Evolutionary conservation across 2,888 invertebrate genomes (phyloP).

Genomic region (Dysmachus trigonus): DNA sequence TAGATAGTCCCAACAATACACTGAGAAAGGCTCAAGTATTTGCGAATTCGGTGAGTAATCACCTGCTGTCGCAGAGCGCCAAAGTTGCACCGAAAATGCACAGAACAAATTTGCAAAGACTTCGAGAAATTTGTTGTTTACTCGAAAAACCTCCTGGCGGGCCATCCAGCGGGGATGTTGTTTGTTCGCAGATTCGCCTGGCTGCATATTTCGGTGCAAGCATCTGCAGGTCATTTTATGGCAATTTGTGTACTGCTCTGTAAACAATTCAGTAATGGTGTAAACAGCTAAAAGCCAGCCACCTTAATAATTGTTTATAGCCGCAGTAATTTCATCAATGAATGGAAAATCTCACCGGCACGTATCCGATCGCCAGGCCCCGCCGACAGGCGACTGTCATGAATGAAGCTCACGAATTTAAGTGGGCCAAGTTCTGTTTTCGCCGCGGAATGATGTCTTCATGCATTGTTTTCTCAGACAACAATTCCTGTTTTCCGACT

Average conservation of each 20-base stretch:
- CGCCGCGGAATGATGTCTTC: slow-evolving; percentile 38
- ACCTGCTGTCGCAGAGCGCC: background rate
- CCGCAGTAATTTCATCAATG: slow-evolving; percentile 42
- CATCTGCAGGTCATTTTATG: slow-evolving; percentile 47
- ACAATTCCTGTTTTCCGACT: slow-evolving; percentile 61
- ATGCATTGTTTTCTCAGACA: slow-evolving; percentile 60
- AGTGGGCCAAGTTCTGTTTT: slow-evolving; percentile 36
- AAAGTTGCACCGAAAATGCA: background rate
- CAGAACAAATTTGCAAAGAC: background rate
- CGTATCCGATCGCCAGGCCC: background rate
- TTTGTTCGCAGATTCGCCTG: slow-evolving; percentile 11
- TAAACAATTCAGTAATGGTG: slow-evolving; percentile 47
- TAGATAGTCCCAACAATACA: background rate
- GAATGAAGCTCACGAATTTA: slow-evolving; percentile 17
- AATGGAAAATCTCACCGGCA: slow-evolving; percentile 41
- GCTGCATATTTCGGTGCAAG: slow-evolving; percentile 44
- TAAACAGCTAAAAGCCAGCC: slow-evolving; percentile 45
- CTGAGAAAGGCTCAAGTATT: background rate
- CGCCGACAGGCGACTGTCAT: slow-evolving; percentile 10
- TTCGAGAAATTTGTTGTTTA: slow-evolving; percentile 15
- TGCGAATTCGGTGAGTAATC: background rate
- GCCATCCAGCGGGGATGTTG: slow-evolving; percentile 24
- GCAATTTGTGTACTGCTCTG: slow-evolving; percentile 45
- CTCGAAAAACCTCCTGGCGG: background rate
- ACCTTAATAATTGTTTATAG: slow-evolving; percentile 43